These are phyloP conservation scores for Calephelis nemesis DNA, from an alignment of 1,140 invertebrate genomes.

Conservation along the genomic window DNA sequence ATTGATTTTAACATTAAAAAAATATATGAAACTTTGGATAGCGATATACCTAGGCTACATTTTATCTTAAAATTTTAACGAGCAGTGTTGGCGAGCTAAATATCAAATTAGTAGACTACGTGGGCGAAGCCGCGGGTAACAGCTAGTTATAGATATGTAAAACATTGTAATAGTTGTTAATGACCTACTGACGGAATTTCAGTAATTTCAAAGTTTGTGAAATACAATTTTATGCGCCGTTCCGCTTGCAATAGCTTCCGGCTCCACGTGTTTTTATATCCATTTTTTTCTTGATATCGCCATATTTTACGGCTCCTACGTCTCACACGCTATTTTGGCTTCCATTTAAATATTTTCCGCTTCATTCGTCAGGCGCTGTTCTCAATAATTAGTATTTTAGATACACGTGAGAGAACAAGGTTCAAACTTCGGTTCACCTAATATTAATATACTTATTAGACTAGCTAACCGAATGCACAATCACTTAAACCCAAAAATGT, in stretches of 20 bases:
- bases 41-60: no score
- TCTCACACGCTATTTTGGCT: conserved; percentile 64
- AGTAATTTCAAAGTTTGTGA: conserved; percentile 49
- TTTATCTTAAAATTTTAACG: no score
- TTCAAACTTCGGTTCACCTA: neutral
- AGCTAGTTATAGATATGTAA: no score
- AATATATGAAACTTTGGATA: no score
- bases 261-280: conserved; percentile 51
- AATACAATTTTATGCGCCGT: conserved; percentile 52
- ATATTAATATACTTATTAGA: no score
- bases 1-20: no score
- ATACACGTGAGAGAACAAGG: conserved; percentile 46
- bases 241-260: conserved; percentile 58
- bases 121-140: no score
- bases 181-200: conserved; percentile 17
- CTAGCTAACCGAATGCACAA: no score
- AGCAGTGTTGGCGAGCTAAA: no score
- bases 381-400: conserved; percentile 60
- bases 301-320: conserved; percentile 66
- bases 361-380: conserved; percentile 74
- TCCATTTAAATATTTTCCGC: conserved; percentile 78
- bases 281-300: conserved; percentile 48
- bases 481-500: no score
- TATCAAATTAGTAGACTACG: no score
- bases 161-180: no score